These are phyloP conservation scores for Megaptera novaeangliae DNA, from an alignment of 2,113 vertebrate genomes.

Conservation along the genomic window DNA sequence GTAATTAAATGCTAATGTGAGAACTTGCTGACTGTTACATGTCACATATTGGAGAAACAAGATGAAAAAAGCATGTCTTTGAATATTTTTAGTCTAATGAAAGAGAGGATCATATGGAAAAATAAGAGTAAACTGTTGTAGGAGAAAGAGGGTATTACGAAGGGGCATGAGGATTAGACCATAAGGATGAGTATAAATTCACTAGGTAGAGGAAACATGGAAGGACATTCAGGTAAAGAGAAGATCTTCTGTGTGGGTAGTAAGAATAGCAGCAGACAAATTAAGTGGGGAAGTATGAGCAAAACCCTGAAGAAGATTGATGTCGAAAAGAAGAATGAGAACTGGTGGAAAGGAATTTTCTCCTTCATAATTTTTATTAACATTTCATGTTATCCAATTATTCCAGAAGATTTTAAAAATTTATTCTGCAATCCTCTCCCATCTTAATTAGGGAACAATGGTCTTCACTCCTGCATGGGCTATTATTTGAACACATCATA, in stretches of 20 bases:
- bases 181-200: neutral
- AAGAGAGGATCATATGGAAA: neutral
- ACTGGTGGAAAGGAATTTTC: neutral
- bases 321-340: neutral
- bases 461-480: neutral
- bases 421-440: neutral
- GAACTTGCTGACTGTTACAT: conserved; percentile 18
- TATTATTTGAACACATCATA: neutral
- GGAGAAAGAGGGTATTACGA: neutral
- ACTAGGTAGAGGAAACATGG: neutral
- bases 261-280: neutral
- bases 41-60: neutral
- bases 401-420: neutral
- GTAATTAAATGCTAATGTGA: neutral
- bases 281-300: neutral
- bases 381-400: neutral
- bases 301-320: neutral
- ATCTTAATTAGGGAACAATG: neutral
- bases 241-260: neutral
- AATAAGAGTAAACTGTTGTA: neutral
- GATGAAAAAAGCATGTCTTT: conserved; percentile 11
- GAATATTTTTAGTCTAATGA: neutral
- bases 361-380: neutral
- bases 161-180: neutral
- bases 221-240: neutral